Evolutionary conservation across 2,888 invertebrate species (phyloP).

Genomic region (Mamestra brassicae): DNA sequence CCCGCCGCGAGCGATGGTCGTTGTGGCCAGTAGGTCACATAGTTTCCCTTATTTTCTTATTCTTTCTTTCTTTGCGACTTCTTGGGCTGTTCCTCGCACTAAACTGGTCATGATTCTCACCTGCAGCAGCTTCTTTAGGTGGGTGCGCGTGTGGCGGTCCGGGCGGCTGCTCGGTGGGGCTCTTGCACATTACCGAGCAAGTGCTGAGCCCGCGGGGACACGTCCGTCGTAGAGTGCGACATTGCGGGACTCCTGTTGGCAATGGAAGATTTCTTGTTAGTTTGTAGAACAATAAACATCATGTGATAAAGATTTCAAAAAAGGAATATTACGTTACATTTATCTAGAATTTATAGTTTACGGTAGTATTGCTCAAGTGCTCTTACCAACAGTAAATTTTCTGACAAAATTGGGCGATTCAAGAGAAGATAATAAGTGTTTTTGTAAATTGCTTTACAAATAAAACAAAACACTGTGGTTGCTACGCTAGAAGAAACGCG

Average conservation of each 20-base stretch:
- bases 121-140: slow-evolving; percentile 80
- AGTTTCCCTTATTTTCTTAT: too few relatives aligned
- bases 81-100: too few relatives aligned
- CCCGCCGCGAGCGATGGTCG: too few relatives aligned
- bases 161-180: slow-evolving; percentile 86
- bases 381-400: not conserved
- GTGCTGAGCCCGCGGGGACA: slow-evolving; percentile 80
- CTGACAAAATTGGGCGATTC: not conserved
- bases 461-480: not conserved
- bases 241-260: slow-evolving; percentile 80
- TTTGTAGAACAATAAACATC: too few relatives aligned
- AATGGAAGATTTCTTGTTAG: not conserved
- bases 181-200: slow-evolving; percentile 85
- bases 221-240: slow-evolving; percentile 77
- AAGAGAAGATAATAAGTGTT: not conserved
- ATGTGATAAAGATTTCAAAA: too few relatives aligned
- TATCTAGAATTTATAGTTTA: not conserved
- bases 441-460: not conserved
- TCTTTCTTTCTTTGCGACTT: too few relatives aligned
- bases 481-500: not conserved
- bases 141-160: slow-evolving; percentile 78
- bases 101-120: slow-evolving; percentile 58
- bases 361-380: not conserved
- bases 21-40: too few relatives aligned
- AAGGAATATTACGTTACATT: too few relatives aligned